Evolutionary conservation across 2,888 invertebrate species (phyloP).

Genomic region (Archips xylosteana): DNA sequence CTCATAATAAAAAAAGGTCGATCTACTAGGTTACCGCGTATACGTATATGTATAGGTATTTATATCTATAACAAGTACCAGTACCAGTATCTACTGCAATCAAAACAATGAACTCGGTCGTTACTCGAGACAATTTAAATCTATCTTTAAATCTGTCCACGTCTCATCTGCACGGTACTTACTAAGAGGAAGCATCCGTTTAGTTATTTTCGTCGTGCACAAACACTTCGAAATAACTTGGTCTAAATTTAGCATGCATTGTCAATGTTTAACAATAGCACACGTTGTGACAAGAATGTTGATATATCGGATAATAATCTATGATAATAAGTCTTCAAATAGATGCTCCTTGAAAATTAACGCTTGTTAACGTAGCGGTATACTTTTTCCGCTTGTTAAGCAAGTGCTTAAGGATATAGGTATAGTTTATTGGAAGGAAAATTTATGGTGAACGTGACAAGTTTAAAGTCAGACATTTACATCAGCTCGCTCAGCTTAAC

Average conservation of each 20-base stretch:
- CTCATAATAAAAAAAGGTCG: no score
- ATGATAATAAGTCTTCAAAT: constrained; percentile 27
- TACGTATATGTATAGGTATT: no score
- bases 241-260: constrained; percentile 24
- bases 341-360: constrained; percentile 24
- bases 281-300: constrained; percentile 24
- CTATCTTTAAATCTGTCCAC: background rate
- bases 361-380: background rate
- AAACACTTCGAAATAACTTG: constrained; percentile 16
- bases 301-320: constrained; percentile 11
- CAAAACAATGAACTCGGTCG: background rate
- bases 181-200: constrained; percentile 31
- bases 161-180: constrained; percentile 15
- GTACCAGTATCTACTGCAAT: background rate
- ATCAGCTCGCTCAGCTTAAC: no score
- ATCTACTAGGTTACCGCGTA: no score
- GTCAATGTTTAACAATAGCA: constrained; percentile 30
- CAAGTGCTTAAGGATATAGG: no score
- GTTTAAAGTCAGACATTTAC: no score
- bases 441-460: no score
- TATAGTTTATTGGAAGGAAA: no score
- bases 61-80: background rate
- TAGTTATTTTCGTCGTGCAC: constrained; percentile 26
- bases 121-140: background rate
- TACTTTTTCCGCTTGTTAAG: background rate